Percentiles rank a stretch among this genome's conserved stretches.
phyloP scores from a whole-genome alignment of 2,888 invertebrate genomes.

The Rhopalosiphum nymphaeae region DNA sequence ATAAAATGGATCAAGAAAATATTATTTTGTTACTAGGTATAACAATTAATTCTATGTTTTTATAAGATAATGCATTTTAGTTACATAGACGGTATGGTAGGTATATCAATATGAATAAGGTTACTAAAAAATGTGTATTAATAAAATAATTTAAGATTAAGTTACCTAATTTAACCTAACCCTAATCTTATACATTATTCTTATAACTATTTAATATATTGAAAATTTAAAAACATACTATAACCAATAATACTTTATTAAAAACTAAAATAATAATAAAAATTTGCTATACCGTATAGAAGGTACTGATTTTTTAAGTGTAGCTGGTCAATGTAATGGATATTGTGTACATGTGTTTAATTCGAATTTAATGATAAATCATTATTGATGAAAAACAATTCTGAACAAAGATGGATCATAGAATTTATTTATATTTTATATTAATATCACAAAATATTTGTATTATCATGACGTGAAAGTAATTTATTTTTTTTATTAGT shows the following conservation, averaged over 20 bases:
- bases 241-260: not conserved
- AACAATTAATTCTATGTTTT: not conserved
- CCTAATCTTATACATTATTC: not conserved
- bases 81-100: not conserved
- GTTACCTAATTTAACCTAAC: too few species aligned
- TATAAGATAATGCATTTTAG: not conserved
- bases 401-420: not conserved
- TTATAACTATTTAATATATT: not conserved
- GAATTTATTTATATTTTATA: not conserved
- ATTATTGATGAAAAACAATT: not conserved
- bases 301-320: not conserved
- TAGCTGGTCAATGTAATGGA: not conserved
- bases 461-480: not conserved
- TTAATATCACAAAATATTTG: not conserved
- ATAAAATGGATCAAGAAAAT: not conserved
- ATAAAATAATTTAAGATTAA: too few species aligned
- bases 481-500: not conserved
- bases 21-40: not conserved
- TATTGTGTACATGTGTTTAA: too few species aligned
- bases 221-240: not conserved
- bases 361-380: not conserved
- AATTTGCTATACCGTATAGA: too few species aligned
- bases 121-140: not conserved
- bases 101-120: not conserved
- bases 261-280: not conserved